A percentile compares a stretch with the other conserved stretches of the same genome.
Conservation (phyloP, 1,140 invertebrate species). For the Drosophila rufa region DNA sequence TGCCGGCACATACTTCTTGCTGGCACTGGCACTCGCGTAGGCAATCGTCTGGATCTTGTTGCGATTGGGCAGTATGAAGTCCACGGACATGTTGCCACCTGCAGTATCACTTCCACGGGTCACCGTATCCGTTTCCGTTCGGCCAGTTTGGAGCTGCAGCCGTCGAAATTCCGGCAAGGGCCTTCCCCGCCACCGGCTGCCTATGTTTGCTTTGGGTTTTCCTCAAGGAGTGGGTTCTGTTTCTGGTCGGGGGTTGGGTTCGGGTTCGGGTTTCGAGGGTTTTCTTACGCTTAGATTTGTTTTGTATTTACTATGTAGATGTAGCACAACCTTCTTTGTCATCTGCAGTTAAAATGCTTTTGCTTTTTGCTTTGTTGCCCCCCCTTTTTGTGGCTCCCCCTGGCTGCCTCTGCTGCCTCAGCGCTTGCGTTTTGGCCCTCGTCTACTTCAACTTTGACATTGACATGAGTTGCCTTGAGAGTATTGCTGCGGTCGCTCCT, state of each 20-base stretch:
- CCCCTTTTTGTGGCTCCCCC: slow-evolving; percentile 21
- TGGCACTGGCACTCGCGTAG: slow-evolving; percentile 77
- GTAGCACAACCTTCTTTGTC: slow-evolving; percentile 82
- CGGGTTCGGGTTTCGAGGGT: slow-evolving; percentile 3
- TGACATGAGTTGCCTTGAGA: slow-evolving; percentile 77
- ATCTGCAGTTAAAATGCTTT: slow-evolving; percentile 69
- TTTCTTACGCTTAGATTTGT: slow-evolving; percentile 52
- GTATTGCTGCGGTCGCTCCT: slow-evolving; percentile 65
- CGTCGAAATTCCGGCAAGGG: slow-evolving; percentile 46
- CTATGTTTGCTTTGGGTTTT: slow-evolving; percentile 42
- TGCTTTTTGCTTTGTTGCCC: slow-evolving; percentile 34
- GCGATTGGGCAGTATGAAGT: slow-evolving; percentile 80
- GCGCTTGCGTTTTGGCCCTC: slow-evolving; percentile 11
- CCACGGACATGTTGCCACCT: slow-evolving; percentile 75
- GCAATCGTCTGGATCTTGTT: slow-evolving; percentile 80
- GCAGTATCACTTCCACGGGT: slow-evolving; percentile 30
- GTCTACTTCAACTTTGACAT: slow-evolving; percentile 66
- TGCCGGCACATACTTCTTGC: slow-evolving; percentile 68
- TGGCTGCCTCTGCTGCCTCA: neutral
- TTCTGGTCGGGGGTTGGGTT: slow-evolving; percentile 22
- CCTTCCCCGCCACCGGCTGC: slow-evolving; percentile 35
- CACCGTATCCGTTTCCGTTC: slow-evolving; percentile 41
- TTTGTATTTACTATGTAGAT: slow-evolving; percentile 79
- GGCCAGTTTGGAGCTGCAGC: slow-evolving; percentile 62
- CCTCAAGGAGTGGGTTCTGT: slow-evolving; percentile 21